These are phyloP conservation scores for Elysia chlorotica DNA, from an alignment of 1,140 invertebrate genomes.

Conservation along the genomic window DNA sequence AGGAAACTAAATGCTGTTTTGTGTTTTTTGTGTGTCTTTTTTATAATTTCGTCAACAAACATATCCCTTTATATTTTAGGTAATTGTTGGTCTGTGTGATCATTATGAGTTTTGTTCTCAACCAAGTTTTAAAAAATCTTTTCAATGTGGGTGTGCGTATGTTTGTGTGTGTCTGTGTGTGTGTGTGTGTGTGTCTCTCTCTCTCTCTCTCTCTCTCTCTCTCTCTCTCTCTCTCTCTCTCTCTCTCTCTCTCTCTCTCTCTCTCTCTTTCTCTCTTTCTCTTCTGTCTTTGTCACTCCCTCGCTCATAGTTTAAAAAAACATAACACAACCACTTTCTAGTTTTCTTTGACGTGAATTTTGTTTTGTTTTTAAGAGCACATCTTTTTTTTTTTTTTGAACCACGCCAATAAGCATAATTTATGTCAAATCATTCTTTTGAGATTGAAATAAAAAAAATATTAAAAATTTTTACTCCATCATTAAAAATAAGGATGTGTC, in stretches of 20 bases:
- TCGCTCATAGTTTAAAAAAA: background rate
- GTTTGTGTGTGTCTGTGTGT: no score
- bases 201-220: background rate
- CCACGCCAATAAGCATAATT: background rate
- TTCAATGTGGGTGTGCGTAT: no score
- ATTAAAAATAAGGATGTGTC: no score
- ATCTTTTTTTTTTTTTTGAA: no score
- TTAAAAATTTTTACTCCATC: no score
- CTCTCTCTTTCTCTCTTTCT: background rate
- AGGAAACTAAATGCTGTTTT: no score
- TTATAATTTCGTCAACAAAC: no score
- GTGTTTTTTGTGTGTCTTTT: no score
- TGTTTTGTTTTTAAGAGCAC: background rate
- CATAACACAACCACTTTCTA: background rate
- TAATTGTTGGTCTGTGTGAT: no score
- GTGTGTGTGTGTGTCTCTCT: background rate
- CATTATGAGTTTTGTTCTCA: no score
- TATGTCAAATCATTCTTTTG: background rate
- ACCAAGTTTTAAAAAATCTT: no score
- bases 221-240: background rate
- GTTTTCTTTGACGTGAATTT: background rate
- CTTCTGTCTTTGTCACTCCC: background rate
- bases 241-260: background rate
- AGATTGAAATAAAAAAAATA: background rate
- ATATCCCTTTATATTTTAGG: no score